Evolutionary conservation across 2,888 invertebrate species (phyloP).

Genomic region (Cephus rjabovi): DNA sequence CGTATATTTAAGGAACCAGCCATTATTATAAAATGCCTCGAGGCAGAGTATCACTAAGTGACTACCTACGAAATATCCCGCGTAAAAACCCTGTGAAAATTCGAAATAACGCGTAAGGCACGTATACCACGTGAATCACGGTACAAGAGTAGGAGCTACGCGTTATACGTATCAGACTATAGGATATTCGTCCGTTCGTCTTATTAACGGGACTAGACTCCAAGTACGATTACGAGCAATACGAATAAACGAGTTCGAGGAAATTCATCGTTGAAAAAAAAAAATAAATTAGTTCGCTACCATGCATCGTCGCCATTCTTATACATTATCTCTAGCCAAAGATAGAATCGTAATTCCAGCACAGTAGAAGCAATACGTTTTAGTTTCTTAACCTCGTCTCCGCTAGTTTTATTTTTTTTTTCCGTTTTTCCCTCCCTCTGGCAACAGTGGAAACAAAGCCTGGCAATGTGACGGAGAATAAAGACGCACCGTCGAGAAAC

Average conservation of each 20-base stretch:
- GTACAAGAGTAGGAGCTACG: not conserved
- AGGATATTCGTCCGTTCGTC: not conserved
- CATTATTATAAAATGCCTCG: not conserved
- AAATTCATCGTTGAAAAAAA: not conserved
- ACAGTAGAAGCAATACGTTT: not conserved
- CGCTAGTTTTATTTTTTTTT: not conserved
- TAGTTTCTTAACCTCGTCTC: not conserved
- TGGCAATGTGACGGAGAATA: not conserved
- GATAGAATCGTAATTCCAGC: not conserved
- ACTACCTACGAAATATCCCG: not conserved
- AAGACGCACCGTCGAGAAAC: not conserved
- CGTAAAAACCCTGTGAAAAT: not conserved
- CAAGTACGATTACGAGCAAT: not conserved
- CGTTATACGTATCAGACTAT: not conserved
- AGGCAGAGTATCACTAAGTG: not conserved
- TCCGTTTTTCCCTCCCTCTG: not conserved
- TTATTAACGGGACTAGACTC: not conserved
- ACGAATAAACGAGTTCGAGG: not conserved
- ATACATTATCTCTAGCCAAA: not conserved
- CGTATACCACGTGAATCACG: not conserved
- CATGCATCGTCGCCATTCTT: too few relatives aligned
- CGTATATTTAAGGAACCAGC: not conserved
- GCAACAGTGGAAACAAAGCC: slow-evolving; percentile 1
- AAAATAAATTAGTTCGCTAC: not conserved
- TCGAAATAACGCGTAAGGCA: not conserved